A percentile compares a stretch with the other conserved stretches of the same genome.
Conservation (phyloP, 2,797 vertebrate species). For the Neosilurus hyrtlii region DNA sequence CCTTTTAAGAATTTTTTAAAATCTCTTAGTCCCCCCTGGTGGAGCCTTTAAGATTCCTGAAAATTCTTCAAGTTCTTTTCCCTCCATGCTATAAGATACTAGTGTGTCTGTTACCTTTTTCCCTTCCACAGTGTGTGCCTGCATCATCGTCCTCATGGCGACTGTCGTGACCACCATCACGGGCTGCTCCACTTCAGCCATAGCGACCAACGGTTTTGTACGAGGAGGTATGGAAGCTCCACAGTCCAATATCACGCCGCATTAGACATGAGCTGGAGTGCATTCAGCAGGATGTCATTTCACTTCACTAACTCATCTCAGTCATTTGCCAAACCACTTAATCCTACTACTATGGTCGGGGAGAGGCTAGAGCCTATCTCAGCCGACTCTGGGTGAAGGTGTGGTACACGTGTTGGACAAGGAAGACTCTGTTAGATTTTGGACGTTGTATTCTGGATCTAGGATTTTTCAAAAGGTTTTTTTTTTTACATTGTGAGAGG, state of each 20-base stretch:
- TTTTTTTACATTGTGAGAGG: too few relatives aligned
- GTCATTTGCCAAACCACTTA: too few relatives aligned
- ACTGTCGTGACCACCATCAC: conserved; percentile 97
- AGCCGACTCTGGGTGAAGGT: too few relatives aligned
- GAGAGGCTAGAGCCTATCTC: too few relatives aligned
- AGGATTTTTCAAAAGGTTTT: too few relatives aligned
- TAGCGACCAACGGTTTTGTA: conserved; percentile 98
- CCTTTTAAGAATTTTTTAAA: too few relatives aligned
- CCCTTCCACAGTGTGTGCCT: conserved; percentile 78
- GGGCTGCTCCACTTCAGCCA: conserved; percentile 94
- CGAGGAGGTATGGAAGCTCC: conserved; percentile 85
- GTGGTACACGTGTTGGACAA: too few relatives aligned
- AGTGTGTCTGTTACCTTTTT: neutral
- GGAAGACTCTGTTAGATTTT: too few relatives aligned
- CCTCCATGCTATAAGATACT: neutral
- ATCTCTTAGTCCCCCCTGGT: too few relatives aligned
- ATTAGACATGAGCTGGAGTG: neutral
- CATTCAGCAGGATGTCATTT: neutral
- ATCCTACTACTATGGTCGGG: too few relatives aligned
- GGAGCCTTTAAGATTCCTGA: neutral
- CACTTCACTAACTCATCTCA: neutral
- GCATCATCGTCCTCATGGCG: conserved; percentile 88
- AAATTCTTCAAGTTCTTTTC: neutral
- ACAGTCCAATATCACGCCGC: neutral
- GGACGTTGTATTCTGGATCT: too few relatives aligned